Base-by-base conservation (phyloP, 64 coral and sea anemone species). In the Orbicella faveolata region DNA sequence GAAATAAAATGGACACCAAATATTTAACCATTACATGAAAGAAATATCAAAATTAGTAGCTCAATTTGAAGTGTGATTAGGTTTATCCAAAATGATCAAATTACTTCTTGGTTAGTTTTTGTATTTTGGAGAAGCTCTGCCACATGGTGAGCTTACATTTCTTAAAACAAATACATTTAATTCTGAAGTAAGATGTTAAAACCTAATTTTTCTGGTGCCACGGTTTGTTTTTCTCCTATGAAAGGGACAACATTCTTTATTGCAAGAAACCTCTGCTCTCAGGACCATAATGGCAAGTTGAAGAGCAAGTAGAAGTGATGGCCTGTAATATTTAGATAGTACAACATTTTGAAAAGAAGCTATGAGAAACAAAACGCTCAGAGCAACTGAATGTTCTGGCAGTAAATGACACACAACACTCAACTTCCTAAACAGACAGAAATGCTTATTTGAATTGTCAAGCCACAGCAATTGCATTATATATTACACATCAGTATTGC, bases 261-360 rank as follows among this genome's bases (percentile, higher is more conserved):
- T 67, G 20, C 20, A 48, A 48, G 63, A 85, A 85, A 85, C 82
- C 82, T 85, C 82, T 85, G 82, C 65, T 67, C 82, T 73, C 41
- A 52, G 20, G 30, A 34, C 37, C 63, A 8, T 33, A 25, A 20
- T 41, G 16, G 34, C 26, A 63, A n/a, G 23, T 41, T 41, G 39
- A 4, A 80, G 72, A 26, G 72, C 1, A 25, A 14, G 13, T 74
- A 35, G 72, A 74, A 74, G 25, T 74, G 72, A 74, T 13, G 34
- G 72, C 72, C 72, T 74, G 14, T 34, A 5, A 74, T 74, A 34
- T 34, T 74, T 15, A 74, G 19, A 19, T 44, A 2, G 20, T 1
- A 9, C 51, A 78, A 41, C 20, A 21, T 51, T 41, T 78, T 52
- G 8, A 51, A 78, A 70, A 67, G 64, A 70, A 67, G 64, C 34